phyloP scores from a whole-genome alignment of 2,888 invertebrate species.

The Tetragnatha montana region DNA sequence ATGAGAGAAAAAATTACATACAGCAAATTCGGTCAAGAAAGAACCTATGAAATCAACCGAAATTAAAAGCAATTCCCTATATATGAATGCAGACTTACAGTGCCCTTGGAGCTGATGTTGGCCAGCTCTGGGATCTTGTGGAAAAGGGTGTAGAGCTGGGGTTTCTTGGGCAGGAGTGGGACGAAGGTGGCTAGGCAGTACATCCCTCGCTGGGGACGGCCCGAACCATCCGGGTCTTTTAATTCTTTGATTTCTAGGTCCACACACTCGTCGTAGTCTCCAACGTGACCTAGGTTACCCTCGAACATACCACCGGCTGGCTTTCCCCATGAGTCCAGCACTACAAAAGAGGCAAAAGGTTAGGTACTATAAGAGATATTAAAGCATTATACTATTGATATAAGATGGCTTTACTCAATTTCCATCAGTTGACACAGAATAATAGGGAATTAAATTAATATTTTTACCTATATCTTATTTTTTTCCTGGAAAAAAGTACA shows the following conservation, averaged over 20 bases:
- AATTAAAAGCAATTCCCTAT: no score
- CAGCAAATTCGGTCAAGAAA: no score
- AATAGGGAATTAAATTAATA: no score
- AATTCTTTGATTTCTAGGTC: conserved; percentile 47
- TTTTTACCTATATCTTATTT: no score
- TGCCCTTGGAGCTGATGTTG: conserved; percentile 43
- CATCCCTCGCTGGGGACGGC: conserved; percentile 52
- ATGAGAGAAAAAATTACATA: no score
- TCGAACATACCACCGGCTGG: conserved; percentile 62
- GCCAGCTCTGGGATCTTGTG: conserved; percentile 55
- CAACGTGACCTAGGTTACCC: conserved; percentile 61
- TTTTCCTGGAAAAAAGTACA: no score
- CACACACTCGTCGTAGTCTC: conserved; percentile 68
- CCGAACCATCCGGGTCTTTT: conserved; percentile 56
- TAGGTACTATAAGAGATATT: not conserved
- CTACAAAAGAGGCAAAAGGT: conserved; percentile 23
- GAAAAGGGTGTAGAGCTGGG: conserved; percentile 61
- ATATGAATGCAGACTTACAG: conserved; percentile 53
- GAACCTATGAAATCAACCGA: no score
- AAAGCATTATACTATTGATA: no score
- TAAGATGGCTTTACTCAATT: no score
- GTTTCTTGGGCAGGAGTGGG: conserved; percentile 66
- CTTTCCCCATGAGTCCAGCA: conserved; percentile 68
- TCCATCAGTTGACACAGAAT: no score
- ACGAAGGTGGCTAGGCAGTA: conserved; percentile 62